Percentiles rank a stretch among this genome's conserved stretches.
phyloP scores from a whole-genome alignment of 2,113 vertebrate species.

The Sisor rabdophorus region DNA sequence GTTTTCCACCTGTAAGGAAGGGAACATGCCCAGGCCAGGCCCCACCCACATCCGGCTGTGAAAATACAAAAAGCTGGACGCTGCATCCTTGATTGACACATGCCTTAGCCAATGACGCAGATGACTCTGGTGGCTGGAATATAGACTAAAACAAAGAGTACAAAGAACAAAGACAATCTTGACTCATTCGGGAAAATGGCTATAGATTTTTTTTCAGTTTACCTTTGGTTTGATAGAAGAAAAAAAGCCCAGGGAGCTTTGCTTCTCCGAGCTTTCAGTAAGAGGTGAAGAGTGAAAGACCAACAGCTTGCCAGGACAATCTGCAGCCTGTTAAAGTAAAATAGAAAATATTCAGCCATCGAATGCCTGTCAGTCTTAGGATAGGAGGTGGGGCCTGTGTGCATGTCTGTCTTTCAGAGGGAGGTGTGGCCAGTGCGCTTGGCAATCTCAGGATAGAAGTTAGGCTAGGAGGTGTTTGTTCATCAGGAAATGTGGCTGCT shows the following conservation, averaged over 20 bases:
- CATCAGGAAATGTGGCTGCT: background rate
- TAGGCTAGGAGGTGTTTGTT: too few relatives aligned
- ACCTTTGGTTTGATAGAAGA: slow-evolving; percentile 69
- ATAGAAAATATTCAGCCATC: background rate
- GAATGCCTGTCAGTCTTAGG: background rate
- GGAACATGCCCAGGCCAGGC: slow-evolving; percentile 71
- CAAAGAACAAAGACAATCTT: background rate
- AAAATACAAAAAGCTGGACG: slow-evolving; percentile 70
- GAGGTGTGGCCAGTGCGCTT: background rate
- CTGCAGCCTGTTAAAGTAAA: slow-evolving; percentile 55
- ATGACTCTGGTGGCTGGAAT: slow-evolving; percentile 67
- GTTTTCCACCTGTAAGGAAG: slow-evolving; percentile 67
- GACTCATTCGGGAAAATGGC: background rate
- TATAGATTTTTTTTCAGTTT: background rate
- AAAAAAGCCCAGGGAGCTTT: slow-evolving; percentile 65
- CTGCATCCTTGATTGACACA: slow-evolving; percentile 71
- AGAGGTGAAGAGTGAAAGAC: slow-evolving; percentile 69
- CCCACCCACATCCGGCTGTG: slow-evolving; percentile 67
- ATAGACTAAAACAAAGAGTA: slow-evolving; percentile 59
- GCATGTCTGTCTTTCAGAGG: background rate
- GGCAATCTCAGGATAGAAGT: too few relatives aligned
- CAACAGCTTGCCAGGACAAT: slow-evolving; percentile 69
- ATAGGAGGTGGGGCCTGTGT: background rate
- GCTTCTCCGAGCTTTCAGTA: slow-evolving; percentile 51
- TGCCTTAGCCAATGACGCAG: slow-evolving; percentile 62